A percentile compares a stretch with the other conserved stretches of the same genome.
phyloP scores from a whole-genome alignment of 2,113 vertebrate species.

The Pteropus alecto region DNA sequence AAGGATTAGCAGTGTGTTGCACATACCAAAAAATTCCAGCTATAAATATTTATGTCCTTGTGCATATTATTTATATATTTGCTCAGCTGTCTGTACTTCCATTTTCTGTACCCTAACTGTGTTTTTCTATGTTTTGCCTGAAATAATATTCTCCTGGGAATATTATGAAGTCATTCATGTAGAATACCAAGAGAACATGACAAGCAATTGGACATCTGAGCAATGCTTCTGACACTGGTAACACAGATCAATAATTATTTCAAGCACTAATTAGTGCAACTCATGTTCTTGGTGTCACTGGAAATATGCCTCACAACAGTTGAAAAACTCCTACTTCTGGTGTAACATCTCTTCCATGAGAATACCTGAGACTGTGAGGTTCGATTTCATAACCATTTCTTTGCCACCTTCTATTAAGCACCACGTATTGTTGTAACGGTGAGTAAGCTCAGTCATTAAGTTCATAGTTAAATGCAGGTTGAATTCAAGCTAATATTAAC shows the following conservation, averaged over 20 bases:
- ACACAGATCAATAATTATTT: slow-evolving; percentile 52
- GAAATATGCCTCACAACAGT: not conserved
- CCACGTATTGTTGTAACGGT: not conserved
- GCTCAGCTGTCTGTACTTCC: slow-evolving; percentile 11
- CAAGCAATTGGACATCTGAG: not conserved
- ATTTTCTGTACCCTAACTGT: slow-evolving; percentile 13
- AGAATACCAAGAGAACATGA: not conserved
- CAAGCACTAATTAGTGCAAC: slow-evolving; percentile 7
- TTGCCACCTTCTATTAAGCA: not conserved
- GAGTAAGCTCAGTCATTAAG: not conserved
- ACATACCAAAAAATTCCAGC: not conserved
- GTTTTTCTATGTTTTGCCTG: slow-evolving; percentile 52
- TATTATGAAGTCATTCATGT: not conserved
- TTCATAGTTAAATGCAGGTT: not conserved
- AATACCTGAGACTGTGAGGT: not conserved
- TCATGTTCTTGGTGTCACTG: not conserved
- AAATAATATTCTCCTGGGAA: slow-evolving; percentile 11
- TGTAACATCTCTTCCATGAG: not conserved
- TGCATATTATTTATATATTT: slow-evolving; percentile 30
- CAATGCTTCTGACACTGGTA: not conserved
- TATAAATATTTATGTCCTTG: not conserved
- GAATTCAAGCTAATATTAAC: not conserved
- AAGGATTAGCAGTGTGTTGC: not conserved
- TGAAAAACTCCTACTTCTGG: not conserved
- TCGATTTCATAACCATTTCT: not conserved